A percentile compares a stretch with the other conserved stretches of the same genome.
Evolutionary conservation across 1,140 invertebrate genomes (phyloP).

Genomic region (Drosophila bifasciata): DNA sequence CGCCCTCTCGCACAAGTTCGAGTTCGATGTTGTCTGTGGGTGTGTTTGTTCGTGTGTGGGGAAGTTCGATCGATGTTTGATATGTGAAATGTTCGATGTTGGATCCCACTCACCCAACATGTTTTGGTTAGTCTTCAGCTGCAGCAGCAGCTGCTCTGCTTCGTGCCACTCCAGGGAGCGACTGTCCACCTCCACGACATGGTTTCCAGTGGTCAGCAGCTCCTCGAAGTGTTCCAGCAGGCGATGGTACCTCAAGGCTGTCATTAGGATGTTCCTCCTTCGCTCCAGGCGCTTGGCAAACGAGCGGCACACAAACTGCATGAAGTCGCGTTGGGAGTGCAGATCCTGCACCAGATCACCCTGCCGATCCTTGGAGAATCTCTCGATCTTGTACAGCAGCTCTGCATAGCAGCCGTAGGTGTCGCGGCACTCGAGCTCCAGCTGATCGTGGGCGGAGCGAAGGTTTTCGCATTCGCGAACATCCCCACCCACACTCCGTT

Average conservation of each 20-base stretch:
- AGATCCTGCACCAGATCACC: constrained; percentile 85
- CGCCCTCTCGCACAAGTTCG: constrained; percentile 90
- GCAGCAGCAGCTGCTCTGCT: constrained; percentile 85
- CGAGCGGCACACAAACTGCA: constrained; percentile 92
- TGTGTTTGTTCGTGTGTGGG: neutral
- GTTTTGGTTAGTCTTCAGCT: constrained; percentile 86
- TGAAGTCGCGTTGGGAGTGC: constrained; percentile 89
- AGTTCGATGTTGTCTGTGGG: constrained; percentile 87
- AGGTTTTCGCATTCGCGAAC: constrained; percentile 89
- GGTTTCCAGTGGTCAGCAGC: constrained; percentile 85
- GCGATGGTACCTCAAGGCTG: constrained; percentile 90
- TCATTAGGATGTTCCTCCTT: constrained; percentile 90
- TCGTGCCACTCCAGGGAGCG: constrained; percentile 85
- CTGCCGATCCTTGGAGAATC: constrained; percentile 84
- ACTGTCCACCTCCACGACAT: constrained; percentile 72
- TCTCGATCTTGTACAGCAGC: constrained; percentile 88
- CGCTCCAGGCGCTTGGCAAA: constrained; percentile 91
- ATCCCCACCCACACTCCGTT: constrained; percentile 89
- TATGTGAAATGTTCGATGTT: constrained; percentile 14
- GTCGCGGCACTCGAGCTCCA: constrained; percentile 91
- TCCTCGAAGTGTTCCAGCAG: constrained; percentile 90
- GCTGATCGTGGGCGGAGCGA: constrained; percentile 89
- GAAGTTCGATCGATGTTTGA: constrained; percentile 16
- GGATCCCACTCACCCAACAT: constrained; percentile 84
- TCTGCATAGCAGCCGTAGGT: constrained; percentile 91